Base-by-base conservation (phyloP, 2,113 vertebrate species). In the Columba janthina region DNA sequence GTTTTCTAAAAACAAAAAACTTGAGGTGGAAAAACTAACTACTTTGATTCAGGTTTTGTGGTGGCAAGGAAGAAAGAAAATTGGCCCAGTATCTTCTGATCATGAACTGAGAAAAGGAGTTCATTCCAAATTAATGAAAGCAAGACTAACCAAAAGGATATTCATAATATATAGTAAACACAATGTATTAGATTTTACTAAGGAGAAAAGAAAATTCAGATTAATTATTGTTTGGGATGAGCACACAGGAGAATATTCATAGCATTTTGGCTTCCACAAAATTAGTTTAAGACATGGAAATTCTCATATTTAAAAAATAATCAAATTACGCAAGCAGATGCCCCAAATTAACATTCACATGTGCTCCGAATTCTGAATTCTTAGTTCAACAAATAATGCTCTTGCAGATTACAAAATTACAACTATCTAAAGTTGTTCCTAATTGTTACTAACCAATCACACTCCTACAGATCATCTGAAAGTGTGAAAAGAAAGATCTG, bases 41-140 rank as follows among this genome's bases (percentile, higher is more conserved):
- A n/a, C 18, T 61, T 6, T 58, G 26, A 50, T 66, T 74, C 46
- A 75, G 24, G 74, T 76, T n/a, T 72, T 65, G 25, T 64, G 17
- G 40, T 71, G 28, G 26, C 5, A 4, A 7, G 2, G 5, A 10
- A 2, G 1, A 17, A n/a, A 17, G 12, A 24, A 24, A 7, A 36
- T 34, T 4, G 20, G 38, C 5, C 6, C 5, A 6, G 7, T 20
- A 48, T 18, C 50, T 86, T 10, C 15, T 61, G 50, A 40, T 48
- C 9, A 7, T 12, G 31, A 88, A 32, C 44, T 60, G 32, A 64
- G 19, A 83, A 36, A 14, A 61, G 46, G 14, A 44, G 29, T 65
- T 76, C 8, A 6, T 83, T 88, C 24, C 5, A 42, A 48, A 70
- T 75, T 29, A 86, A 19, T 4, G 9, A 11, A 53, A 69, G 18